A percentile compares a stretch with the other conserved stretches of the same genome.
These are phyloP conservation scores for Elephas maximus DNA, from an alignment of 2,113 vertebrate species.

Conservation along the genomic window DNA sequence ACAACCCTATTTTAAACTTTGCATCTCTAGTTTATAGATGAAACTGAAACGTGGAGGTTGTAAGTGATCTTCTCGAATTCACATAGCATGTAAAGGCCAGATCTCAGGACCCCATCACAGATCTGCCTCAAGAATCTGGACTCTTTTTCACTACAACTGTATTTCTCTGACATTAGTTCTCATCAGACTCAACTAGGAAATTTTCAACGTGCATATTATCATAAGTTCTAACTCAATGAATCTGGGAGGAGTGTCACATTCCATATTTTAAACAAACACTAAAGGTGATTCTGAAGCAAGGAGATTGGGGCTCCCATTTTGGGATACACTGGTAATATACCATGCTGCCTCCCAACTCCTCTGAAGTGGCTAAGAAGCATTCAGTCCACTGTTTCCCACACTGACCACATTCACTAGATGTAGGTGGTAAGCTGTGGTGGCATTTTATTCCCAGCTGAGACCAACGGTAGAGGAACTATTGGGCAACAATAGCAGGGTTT, in stretches of 20 bases:
- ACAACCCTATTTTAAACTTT: background rate
- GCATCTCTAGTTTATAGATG: constrained; percentile 22
- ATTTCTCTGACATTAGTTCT: constrained; percentile 29
- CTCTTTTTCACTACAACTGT: constrained; percentile 7
- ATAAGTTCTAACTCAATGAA: constrained; percentile 12
- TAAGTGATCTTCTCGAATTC: constrained; percentile 23
- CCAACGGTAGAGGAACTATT: background rate
- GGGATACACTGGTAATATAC: background rate
- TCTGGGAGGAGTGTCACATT: background rate
- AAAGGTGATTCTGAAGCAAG: constrained; percentile 1
- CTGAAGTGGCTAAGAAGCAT: background rate
- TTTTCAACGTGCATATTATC: background rate
- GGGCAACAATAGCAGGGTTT: background rate
- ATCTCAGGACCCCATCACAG: background rate
- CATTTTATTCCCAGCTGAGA: constrained; percentile 14
- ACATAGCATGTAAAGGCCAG: background rate
- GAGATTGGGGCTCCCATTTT: background rate
- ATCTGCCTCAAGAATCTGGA: constrained; percentile 6
- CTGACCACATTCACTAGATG: background rate
- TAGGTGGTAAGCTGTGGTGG: background rate
- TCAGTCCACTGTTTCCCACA: background rate
- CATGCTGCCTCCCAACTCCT: background rate
- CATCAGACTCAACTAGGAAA: background rate
- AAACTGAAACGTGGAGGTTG: constrained; percentile 40
- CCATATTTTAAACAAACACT: constrained; percentile 28